These are phyloP conservation scores for Callinectes sapidus DNA, from an alignment of 2,888 invertebrate species.

Conservation along the genomic window DNA sequence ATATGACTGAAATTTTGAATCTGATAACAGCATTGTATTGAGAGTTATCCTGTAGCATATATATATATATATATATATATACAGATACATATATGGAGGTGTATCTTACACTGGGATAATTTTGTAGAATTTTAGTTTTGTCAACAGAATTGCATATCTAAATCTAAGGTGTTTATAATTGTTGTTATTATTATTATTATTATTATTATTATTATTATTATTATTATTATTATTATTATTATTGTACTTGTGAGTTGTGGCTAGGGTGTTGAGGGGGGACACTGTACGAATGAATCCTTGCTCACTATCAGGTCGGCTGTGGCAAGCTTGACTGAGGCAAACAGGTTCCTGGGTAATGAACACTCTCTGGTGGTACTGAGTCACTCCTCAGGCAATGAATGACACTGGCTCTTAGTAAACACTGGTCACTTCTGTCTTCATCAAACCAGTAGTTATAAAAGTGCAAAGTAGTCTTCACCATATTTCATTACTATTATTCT, in stretches of 20 bases:
- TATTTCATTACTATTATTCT: constrained; percentile 23
- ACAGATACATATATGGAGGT: neutral
- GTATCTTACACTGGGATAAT: neutral
- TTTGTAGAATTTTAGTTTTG: neutral
- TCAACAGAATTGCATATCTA: neutral
- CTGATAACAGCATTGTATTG: constrained; percentile 4
- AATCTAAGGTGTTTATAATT: neutral
- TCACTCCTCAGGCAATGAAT: constrained; percentile 11
- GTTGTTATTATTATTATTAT: constrained; percentile 21
- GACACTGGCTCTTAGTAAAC: constrained; percentile 18
- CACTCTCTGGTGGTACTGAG: neutral
- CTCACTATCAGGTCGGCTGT: neutral
- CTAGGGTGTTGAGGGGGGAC: neutral
- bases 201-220: constrained; percentile 36
- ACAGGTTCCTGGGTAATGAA: constrained; percentile 4
- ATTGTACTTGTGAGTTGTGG: neutral
- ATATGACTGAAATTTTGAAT: neutral
- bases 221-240: neutral
- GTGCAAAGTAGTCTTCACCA: constrained; percentile 2
- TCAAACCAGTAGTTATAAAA: neutral
- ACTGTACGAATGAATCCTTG: neutral
- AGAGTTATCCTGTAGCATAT: constrained; percentile 24
- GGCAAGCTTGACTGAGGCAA: neutral
- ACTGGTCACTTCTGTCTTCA: neutral
- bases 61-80: constrained; percentile 9